Conservation (phyloP, 1,140 invertebrate genomes). For the Hypothenemus hampei region DNA sequence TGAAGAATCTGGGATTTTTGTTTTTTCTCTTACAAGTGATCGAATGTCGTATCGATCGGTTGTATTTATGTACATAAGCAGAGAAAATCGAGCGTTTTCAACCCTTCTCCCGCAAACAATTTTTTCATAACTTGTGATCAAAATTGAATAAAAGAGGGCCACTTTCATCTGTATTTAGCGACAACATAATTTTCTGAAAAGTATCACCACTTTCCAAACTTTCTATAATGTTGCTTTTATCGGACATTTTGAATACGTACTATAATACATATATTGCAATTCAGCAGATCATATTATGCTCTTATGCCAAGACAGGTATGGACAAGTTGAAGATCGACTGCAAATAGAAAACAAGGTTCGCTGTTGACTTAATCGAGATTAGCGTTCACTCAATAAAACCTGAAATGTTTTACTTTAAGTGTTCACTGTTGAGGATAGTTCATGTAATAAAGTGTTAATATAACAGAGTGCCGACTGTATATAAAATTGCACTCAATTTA, state of each 20-base stretch:
- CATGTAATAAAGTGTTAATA: background rate
- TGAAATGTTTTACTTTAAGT: background rate
- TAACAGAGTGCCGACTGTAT: background rate
- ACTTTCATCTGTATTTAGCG: slow-evolving; percentile 3
- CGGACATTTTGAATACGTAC: background rate
- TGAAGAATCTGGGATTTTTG: background rate
- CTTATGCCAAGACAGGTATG: background rate
- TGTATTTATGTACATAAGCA: slow-evolving; percentile 33
- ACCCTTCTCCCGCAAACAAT: background rate
- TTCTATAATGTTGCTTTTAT: background rate
- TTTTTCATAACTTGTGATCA: background rate
- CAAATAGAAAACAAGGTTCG: background rate
- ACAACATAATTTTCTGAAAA: too few species aligned
- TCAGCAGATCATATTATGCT: background rate
- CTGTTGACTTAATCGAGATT: background rate
- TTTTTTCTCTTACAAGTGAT: background rate
- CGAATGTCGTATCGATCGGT: slow-evolving; percentile 16
- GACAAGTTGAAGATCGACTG: too few species aligned
- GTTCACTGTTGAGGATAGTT: background rate
- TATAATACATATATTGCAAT: background rate
- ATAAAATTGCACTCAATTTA: too few species aligned
- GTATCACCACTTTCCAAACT: background rate
- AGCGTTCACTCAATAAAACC: background rate
- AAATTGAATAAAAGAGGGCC: background rate
- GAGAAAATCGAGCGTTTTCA: slow-evolving; percentile 12